These are phyloP conservation scores for Myotis myotis DNA, from an alignment of 2,797 vertebrate genomes.

Conservation along the genomic window DNA sequence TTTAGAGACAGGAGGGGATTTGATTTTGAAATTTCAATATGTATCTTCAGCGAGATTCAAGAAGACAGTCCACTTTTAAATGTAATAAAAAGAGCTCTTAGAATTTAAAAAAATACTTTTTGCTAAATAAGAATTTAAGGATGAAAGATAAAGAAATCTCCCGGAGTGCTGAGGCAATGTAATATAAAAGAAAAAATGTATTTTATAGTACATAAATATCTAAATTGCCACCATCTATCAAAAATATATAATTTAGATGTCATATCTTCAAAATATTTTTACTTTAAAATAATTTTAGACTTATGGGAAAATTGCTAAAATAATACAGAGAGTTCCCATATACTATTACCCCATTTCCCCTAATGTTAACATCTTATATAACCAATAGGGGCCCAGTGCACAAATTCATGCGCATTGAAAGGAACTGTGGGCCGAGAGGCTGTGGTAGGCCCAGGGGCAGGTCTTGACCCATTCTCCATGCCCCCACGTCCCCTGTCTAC, in stretches of 20 bases:
- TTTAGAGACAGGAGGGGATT: neutral
- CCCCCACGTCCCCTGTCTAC: too few relatives aligned
- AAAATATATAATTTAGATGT: neutral
- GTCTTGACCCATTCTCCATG: too few relatives aligned
- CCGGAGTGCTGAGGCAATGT: neutral
- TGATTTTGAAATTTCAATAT: neutral
- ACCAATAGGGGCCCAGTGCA: neutral
- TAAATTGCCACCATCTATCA: neutral
- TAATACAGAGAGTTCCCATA: neutral
- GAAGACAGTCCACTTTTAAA: neutral
- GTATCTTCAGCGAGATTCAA: neutral
- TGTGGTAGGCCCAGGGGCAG: too few relatives aligned
- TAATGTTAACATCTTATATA: neutral
- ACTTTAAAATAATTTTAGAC: neutral
- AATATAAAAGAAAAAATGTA: neutral
- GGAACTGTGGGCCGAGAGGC: too few relatives aligned
- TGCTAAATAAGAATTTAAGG: neutral
- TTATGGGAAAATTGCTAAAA: neutral
- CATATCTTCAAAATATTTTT: neutral
- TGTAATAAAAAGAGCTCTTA: neutral
- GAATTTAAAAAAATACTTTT: neutral
- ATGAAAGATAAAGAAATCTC: neutral
- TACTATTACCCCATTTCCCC: neutral
- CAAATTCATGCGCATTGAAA: too few relatives aligned
- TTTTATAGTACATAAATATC: neutral